Evolutionary conservation across 1,140 invertebrate genomes (phyloP).

Genomic region (Nilaparvata lugens): DNA sequence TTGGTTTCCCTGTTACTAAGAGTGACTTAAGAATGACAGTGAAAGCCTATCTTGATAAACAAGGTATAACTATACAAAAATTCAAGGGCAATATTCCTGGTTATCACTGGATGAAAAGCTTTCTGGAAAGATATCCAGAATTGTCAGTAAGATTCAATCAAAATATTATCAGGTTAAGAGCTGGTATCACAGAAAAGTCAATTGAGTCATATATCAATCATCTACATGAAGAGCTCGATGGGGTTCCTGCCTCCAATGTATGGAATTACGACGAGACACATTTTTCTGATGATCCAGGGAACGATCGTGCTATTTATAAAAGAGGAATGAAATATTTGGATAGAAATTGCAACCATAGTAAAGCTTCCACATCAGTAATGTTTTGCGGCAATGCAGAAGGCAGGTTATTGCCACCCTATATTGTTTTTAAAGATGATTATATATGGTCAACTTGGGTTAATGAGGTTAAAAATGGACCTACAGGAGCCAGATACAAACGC

Average conservation of each 20-base stretch:
- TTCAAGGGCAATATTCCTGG: slow-evolving; percentile 30
- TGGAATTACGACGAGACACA: slow-evolving; percentile 39
- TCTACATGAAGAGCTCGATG: slow-evolving; percentile 26
- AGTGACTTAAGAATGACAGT: no score
- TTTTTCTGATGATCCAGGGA: slow-evolving; percentile 32
- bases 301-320: slow-evolving; percentile 19
- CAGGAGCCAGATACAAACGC: slow-evolving; percentile 27
- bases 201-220: slow-evolving; percentile 29
- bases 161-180: slow-evolving; percentile 29
- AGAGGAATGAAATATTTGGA: slow-evolving; percentile 19
- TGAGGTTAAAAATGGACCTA: slow-evolving; percentile 28
- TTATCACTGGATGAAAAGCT: slow-evolving; percentile 25
- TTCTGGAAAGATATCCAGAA: slow-evolving; percentile 24
- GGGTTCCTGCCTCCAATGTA: slow-evolving; percentile 31
- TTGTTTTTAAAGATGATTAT: slow-evolving; percentile 34
- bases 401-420: slow-evolving; percentile 28
- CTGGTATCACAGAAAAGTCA: slow-evolving; percentile 6
- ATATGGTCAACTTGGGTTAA: slow-evolving; percentile 33
- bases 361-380: slow-evolving; percentile 20
- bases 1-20: background rate
- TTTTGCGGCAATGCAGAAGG: slow-evolving; percentile 21
- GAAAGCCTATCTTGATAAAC: background rate
- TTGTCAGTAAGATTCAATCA: slow-evolving; percentile 22
- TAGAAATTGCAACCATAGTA: slow-evolving; percentile 16
- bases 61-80: slow-evolving; percentile 3